Base-by-base conservation (phyloP, 2,797 vertebrate species). In the Emydoidea blandingii region DNA sequence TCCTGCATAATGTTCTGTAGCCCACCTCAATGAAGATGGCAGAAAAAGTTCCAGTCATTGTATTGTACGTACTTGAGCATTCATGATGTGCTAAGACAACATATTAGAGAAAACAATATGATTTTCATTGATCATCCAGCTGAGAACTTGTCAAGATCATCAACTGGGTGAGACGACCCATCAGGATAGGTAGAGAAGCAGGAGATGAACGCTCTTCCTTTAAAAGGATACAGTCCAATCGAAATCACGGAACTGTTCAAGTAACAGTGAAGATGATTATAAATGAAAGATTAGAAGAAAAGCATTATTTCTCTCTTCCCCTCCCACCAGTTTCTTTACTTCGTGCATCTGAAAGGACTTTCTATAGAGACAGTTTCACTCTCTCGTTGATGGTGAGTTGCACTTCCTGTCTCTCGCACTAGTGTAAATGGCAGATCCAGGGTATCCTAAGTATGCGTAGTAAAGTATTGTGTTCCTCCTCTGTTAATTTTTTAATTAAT, bases 91-190 rank as follows among this genome's bases (percentile, higher is more conserved):
- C 84, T 0, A 85, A 62, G 44, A 92, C 54, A 92, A 91, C 85
- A 82, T 65, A 89, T 1, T 81, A 92, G 78, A 87, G 53, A 8
- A 97, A 97, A 89, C 91, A 97, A 83, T 3, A 47, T 80, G 92
- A 31, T 80, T 83, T 86, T 95, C 91, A 84, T 94, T 95, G 89
- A 89, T 96, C 93, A 95, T 91, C 92, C 57, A 56, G 50, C 76
- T 87, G 85, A 94, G 84, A 49, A 94, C 89, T 79, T 95, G 93
- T 89, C 65, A 14, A 82, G 86, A 86, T 82, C 83, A 81, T 50
- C 1, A 37, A 68, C 72, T 92, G 86, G 62, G 82, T 53, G 79
- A 87, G 93, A 81, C 0, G 23, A 81, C 53, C 86, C 94, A 95
- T 85, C 91, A 91, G 31, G 37, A 81, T 92, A 81, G 53, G 1